A percentile compares a stretch with the other conserved stretches of the same genome.
Conservation (phyloP, 2,113 vertebrate species). For the Hymenochirus boettgeri region DNA sequence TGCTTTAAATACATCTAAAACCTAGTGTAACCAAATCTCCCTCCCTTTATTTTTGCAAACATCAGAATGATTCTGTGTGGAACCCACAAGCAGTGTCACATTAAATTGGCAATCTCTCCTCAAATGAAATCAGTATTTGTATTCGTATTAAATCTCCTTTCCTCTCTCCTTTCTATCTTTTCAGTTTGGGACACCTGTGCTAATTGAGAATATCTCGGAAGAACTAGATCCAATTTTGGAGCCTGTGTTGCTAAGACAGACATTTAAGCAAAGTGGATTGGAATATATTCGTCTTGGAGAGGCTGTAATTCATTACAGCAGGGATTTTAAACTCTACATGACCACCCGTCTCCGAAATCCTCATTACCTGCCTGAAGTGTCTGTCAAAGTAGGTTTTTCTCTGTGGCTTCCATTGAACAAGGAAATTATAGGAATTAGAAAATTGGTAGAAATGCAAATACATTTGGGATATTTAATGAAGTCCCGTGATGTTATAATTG, state of each 20-base stretch:
- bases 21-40: no score
- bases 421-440: conserved; percentile 45
- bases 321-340: conserved; percentile 56
- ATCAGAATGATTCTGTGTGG: background rate
- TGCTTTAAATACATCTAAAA: no score
- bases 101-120: conserved; percentile 36
- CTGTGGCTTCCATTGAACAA: conserved; percentile 46
- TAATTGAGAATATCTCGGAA: conserved; percentile 57
- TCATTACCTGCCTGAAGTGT: conserved; percentile 57
- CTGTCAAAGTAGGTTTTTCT: conserved; percentile 60
- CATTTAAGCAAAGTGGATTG: conserved; percentile 48
- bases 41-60: no score
- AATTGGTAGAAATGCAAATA: conserved; percentile 36
- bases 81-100: conserved; percentile 37
- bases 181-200: conserved; percentile 40
- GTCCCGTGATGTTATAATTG: conserved; percentile 40
- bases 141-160: conserved; percentile 2
- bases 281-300: conserved; percentile 47
- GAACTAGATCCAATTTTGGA: conserved; percentile 43
- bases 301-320: conserved; percentile 49
- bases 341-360: conserved; percentile 53
- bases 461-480: conserved; percentile 35
- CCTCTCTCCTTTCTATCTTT: conserved; percentile 14
- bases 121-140: conserved; percentile 26
- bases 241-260: conserved; percentile 45